Conservation (phyloP, 53 echinoderm and acorn worm species). For the Hippasteria phrygiana region DNA sequence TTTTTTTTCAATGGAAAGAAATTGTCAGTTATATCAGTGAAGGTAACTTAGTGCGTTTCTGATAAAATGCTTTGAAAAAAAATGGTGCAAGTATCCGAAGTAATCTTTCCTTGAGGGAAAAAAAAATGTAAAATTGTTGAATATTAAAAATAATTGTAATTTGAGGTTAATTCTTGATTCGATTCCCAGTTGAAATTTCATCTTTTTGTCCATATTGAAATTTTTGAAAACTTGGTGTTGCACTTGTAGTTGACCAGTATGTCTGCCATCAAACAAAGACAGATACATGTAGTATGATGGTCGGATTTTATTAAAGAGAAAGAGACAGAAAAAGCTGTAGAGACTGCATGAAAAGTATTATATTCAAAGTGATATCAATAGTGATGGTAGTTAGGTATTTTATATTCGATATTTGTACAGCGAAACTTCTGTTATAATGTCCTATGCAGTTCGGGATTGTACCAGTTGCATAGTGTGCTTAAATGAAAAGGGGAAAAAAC, state of each 20-base stretch:
- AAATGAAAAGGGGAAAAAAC: background rate
- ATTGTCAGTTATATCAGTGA: background rate
- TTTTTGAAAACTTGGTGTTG: slow-evolving; percentile 26
- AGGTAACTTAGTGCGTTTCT: background rate
- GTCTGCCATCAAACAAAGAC: background rate
- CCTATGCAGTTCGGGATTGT: slow-evolving; percentile 24
- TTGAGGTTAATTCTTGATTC: background rate
- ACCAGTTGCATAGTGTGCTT: slow-evolving; percentile 27
- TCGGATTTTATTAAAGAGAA: background rate
- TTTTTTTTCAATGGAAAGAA: background rate
- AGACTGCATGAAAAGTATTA: slow-evolving; percentile 44
- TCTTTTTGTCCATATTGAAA: background rate
- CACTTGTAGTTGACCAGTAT: background rate
- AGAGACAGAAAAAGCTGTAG: background rate
- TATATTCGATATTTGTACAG: slow-evolving; percentile 52
- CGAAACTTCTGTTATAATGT: slow-evolving; percentile 15
- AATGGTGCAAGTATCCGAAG: background rate
- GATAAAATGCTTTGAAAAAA: background rate
- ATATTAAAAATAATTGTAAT: slow-evolving; percentile 6
- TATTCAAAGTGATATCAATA: slow-evolving; percentile 22
- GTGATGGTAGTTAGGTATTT: background rate
- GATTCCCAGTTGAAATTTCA: slow-evolving; percentile 7
- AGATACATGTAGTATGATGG: slow-evolving; percentile 1
- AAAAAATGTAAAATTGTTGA: slow-evolving; percentile 26
- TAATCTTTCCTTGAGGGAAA: background rate